A percentile compares a stretch with the other conserved stretches of the same genome.
phyloP scores from a whole-genome alignment of 2,113 vertebrate species.

The Pedetes capensis region DNA sequence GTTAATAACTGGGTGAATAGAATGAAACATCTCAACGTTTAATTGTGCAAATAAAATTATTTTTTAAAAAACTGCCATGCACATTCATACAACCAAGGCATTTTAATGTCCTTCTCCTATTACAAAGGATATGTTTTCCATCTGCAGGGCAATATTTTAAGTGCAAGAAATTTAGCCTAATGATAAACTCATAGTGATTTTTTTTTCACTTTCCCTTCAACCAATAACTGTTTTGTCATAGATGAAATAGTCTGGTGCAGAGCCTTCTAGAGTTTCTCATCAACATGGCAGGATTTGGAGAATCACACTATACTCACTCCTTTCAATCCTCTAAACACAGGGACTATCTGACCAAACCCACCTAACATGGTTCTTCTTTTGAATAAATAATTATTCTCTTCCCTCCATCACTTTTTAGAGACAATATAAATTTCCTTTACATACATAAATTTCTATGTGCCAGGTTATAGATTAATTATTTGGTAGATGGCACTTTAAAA shows the following conservation, averaged over 20 bases:
- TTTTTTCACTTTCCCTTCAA: not conserved
- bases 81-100: not conserved
- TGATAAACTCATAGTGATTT: not conserved
- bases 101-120: not conserved
- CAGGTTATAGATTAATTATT: not conserved
- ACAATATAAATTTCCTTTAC: not conserved
- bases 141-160: not conserved
- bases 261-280: not conserved
- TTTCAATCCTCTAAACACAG: not conserved
- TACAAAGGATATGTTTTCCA: not conserved
- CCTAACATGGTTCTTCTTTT: not conserved
- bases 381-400: constrained; percentile 3
- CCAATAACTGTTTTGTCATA: not conserved
- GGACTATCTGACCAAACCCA: not conserved
- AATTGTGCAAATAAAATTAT: constrained; percentile 14
- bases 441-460: not conserved
- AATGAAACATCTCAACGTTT: not conserved
- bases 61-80: not conserved
- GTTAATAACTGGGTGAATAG: not conserved
- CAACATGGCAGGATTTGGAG: not conserved
- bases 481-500: not conserved
- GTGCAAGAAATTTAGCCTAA: not conserved
- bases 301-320: not conserved
- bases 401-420: not conserved
- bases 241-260: not conserved